Evolutionary conservation across 92 coral and sea anemone species (phyloP), one percentile per base, ranked within the genome.

Genomic region (Phymanthus crucifer): DNA sequence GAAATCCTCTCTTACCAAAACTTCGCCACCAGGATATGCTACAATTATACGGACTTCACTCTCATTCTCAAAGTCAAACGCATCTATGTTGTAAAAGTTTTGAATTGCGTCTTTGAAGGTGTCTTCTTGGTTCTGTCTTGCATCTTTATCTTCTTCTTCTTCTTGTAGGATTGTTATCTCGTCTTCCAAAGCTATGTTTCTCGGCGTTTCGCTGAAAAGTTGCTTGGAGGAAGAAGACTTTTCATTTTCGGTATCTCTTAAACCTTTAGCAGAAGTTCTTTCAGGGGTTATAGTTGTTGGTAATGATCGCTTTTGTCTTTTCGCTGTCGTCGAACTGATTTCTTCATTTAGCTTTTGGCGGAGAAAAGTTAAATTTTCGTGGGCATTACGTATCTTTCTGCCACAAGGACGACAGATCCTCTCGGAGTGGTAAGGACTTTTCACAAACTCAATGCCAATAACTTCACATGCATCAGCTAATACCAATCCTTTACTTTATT

Each of bases 381-480:
- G 26, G 0, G 84, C 84, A 78, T 78, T 84, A 32, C 79, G 14
- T 33, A 78, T 47, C 77, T 77, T 74, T 27, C 76, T 75, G 2
- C 80, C 84, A 54, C 84, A 85, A 4, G 89, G n/a, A 57, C 69
- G 58, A 66, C 89, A 85, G 52, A 81, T 73, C 48, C 83, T 77
- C 52, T 86, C 78, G 1, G 83, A 86, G 40, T 34, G 46, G 35
- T 31, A 1, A 12, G 43, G 77, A 58, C 4, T 3, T 14, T 58
- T 58, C 11, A 58, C 3, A 27, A 58, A 3, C 3, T 58, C 4
- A 3, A 58, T 21, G 3, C 67, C 67, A 3, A 58, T 21, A 11
- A 58, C 13, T 37, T 37, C 8, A 37, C 3, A 37, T 37, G 8
- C 40, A 37, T 37, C 40, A 37, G 40, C 40, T 37, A 37, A 37